Percentiles rank a stretch among this genome's conserved stretches.
Evolutionary conservation across 92 coral and sea anemone genomes (phyloP).

Genomic region (Anthopleura xanthogrammica): DNA sequence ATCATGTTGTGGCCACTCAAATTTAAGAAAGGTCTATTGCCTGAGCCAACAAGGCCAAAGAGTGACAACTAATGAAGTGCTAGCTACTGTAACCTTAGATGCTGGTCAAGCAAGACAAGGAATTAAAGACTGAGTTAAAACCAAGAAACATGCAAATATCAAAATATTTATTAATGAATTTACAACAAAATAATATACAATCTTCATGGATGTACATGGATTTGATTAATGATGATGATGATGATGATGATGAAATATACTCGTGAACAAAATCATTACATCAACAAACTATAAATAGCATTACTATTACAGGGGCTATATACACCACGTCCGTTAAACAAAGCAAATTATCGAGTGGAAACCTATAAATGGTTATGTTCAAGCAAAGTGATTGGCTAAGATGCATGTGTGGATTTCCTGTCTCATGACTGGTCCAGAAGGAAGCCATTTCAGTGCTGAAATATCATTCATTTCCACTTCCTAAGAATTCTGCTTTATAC

Average conservation of each 20-base stretch:
- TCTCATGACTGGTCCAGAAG: not conserved
- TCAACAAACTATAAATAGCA: slow-evolving; percentile 7
- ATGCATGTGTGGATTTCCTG: not conserved
- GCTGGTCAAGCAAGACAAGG: too few species aligned
- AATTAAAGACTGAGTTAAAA: not conserved
- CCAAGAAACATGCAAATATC: slow-evolving; percentile 9
- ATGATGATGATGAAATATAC: not conserved
- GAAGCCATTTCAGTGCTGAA: not conserved
- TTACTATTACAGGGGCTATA: not conserved
- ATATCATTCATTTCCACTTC: not conserved
- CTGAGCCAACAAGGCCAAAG: too few species aligned
- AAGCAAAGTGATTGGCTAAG: not conserved
- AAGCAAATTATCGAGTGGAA: not conserved
- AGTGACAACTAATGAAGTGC: too few species aligned
- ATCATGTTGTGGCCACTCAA: too few species aligned
- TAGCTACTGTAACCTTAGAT: too few species aligned
- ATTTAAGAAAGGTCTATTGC: too few species aligned
- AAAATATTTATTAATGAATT: slow-evolving; percentile 10
- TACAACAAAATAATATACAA: slow-evolving; percentile 8
- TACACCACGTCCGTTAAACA: not conserved
- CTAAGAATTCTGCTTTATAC: not conserved
- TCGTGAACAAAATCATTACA: not conserved
- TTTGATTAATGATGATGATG: not conserved
- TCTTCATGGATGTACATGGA: not conserved
- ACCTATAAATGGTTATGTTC: not conserved